Evolutionary conservation across 2,113 vertebrate genomes (phyloP).

Genomic region (Thermophis baileyi): DNA sequence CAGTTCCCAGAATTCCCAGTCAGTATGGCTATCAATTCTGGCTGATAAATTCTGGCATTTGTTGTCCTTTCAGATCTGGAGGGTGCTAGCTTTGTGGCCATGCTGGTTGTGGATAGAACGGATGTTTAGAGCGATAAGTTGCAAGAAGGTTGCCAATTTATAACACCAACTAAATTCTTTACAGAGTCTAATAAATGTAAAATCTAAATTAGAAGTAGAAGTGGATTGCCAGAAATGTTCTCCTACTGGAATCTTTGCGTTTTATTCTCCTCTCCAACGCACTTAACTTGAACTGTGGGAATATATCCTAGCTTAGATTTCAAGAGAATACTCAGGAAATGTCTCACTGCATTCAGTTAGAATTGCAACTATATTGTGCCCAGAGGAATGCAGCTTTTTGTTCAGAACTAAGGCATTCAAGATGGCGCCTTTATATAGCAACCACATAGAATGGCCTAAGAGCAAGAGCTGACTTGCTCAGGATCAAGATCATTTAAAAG

Average conservation of each 20-base stretch:
- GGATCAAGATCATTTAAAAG: neutral
- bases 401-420: neutral
- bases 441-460: neutral
- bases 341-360: neutral
- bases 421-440: neutral
- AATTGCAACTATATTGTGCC: neutral
- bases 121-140: neutral
- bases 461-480: neutral
- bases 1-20: neutral
- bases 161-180: neutral
- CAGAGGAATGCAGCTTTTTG: neutral
- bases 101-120: neutral
- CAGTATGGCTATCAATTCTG: neutral
- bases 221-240: neutral
- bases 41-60: neutral
- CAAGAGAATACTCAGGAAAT: neutral
- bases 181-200: neutral
- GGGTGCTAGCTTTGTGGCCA: neutral
- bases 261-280: neutral
- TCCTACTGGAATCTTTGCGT: neutral
- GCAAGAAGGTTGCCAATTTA: neutral
- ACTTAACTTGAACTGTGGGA: neutral
- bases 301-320: neutral
- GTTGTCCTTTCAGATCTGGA: neutral
- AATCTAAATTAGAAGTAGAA: neutral